Base-by-base conservation (phyloP, 2,888 invertebrate species). In the Drosophila mercatorum region DNA sequence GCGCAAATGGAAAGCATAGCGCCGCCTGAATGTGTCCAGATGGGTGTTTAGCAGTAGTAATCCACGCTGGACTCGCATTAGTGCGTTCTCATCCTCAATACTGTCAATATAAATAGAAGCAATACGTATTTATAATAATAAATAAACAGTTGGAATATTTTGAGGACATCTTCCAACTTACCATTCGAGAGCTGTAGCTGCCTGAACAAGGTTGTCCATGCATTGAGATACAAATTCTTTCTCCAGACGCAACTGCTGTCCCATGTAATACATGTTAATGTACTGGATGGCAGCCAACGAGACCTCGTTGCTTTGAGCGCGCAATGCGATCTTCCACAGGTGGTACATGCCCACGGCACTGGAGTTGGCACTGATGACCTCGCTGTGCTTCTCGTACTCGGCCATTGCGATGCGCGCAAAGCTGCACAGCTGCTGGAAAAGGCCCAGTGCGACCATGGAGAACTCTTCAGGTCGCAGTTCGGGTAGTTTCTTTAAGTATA, bases 281-380 rank as follows among this genome's bases (percentile, higher is more conserved):
- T 98, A 98, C 91, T 98, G 97, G 82, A 98, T 98, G 1, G 98
- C 98, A 4, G 98, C 97, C 95, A 98, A 96, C 77, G 98, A 98
- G 2, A 98, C 98, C 91, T 98, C 98, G 93, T 98, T 98, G 91
- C 97, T 98, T 80, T 96, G 96, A 2, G 98, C 98, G 78, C 97
- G 94, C 5, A 98, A 94, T 0, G 98, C 98, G 72, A 98, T 98
- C 92, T 97, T 97, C 98, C 98, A 98, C 81, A 98, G 94, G 86
- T 98, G 97, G 92, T 97, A 97, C 97, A 98, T 98, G 14, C 97
- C 98, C 14, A 97, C 95, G 36, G 95, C 95, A 92, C 96, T 96
- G 75, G 93, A 90, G 28, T 92, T 92, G 28, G 91, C 90, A 7
- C 90, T 58, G 53, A 91, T 84, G 28, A 89, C 84, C 28, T 92